Conservation (phyloP, 2,113 vertebrate genomes). For the Maccullochella peelii region DNA sequence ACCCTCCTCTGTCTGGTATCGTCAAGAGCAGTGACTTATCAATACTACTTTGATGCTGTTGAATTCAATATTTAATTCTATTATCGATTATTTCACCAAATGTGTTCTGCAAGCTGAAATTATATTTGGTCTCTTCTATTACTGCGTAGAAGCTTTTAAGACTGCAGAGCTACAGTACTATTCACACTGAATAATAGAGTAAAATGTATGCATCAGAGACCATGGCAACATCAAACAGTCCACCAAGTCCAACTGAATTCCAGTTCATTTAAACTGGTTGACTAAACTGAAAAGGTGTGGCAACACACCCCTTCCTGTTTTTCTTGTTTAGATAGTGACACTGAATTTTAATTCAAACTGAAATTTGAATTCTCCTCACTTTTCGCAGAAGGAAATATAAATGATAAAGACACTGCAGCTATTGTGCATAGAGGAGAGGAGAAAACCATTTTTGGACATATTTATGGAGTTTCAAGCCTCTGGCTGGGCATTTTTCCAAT, state of each 20-base stretch:
- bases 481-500: not conserved
- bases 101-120: conserved; percentile 10
- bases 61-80: conserved; percentile 15
- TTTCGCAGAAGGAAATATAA: not conserved
- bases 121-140: too few relatives aligned
- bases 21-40: not conserved
- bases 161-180: not conserved
- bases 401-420: not conserved
- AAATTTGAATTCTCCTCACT: not conserved
- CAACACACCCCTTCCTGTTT: not conserved
- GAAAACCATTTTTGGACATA: not conserved
- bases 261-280: not conserved
- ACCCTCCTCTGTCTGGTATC: not conserved
- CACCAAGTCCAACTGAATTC: not conserved
- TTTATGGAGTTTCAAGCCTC: not conserved
- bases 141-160: too few relatives aligned
- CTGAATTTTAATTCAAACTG: not conserved
- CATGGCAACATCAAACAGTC: not conserved
- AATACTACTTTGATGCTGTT: conserved; percentile 7
- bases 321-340: not conserved
- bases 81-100: not conserved
- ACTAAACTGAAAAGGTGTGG: not conserved
- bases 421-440: not conserved
- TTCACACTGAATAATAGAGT: not conserved
- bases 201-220: not conserved